These are phyloP conservation scores for Cryptus viduatorius DNA, from an alignment of 2,888 invertebrate species.

Conservation along the genomic window DNA sequence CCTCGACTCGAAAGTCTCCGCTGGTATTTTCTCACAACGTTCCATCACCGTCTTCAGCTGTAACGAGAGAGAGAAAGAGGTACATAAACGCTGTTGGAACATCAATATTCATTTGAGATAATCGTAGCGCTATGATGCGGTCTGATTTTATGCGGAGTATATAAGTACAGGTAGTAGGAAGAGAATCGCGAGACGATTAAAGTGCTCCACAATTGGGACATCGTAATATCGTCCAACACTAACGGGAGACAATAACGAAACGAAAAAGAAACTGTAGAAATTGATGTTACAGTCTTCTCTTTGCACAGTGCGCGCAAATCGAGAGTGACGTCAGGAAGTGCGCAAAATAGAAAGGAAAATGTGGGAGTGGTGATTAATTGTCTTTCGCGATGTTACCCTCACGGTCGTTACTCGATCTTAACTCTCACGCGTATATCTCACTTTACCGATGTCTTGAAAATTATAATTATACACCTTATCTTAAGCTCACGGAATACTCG, in stretches of 20 bases:
- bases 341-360: constrained; percentile 75
- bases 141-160: neutral
- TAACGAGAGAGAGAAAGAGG: constrained; percentile 16
- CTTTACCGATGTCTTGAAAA: constrained; percentile 35
- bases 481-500: constrained; percentile 1
- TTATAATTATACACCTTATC: constrained; percentile 13
- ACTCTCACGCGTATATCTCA: constrained; percentile 47
- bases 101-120: constrained; percentile 29
- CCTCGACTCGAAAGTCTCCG: constrained; percentile 87
- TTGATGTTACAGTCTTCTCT: constrained; percentile 14
- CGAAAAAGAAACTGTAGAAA: neutral
- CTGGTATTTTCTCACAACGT: constrained; percentile 88
- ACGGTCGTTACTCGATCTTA: constrained; percentile 31
- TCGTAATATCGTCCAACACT: constrained; percentile 1
- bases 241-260: neutral
- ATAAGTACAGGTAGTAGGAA: neutral
- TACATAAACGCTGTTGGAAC: constrained; percentile 4
- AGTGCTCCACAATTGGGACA: constrained; percentile 29
- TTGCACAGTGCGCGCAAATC: constrained; percentile 27
- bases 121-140: constrained; percentile 8
- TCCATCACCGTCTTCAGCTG: constrained; percentile 91
- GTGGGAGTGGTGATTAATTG: constrained; percentile 79
- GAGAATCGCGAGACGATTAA: constrained; percentile 7
- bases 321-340: constrained; percentile 70
- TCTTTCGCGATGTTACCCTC: constrained; percentile 64